Percentiles rank a stretch among this genome's conserved stretches.
Evolutionary conservation across 2,797 vertebrate genomes (phyloP).

Genomic region (Potorous gilbertii): DNA sequence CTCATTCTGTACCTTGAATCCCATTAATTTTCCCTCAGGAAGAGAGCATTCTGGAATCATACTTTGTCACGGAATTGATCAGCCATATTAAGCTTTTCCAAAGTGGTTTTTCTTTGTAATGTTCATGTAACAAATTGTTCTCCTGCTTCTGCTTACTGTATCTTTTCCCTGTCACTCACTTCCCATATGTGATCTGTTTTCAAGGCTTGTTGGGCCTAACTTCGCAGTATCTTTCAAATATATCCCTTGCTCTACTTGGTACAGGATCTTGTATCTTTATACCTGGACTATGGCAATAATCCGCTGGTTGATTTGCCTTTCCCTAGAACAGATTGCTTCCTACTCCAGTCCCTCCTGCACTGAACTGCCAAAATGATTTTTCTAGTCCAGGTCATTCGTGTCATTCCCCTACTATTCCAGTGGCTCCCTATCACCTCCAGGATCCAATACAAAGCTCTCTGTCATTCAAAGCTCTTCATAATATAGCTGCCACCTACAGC

Average conservation of each 20-base stretch:
- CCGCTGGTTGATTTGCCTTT: background rate
- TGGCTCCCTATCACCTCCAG: background rate
- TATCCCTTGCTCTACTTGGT: background rate
- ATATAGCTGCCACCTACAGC: background rate
- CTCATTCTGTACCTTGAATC: background rate
- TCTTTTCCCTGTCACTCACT: background rate
- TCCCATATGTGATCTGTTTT: background rate
- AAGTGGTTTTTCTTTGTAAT: background rate
- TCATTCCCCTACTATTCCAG: background rate
- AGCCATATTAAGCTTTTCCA: background rate
- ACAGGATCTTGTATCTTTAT: background rate
- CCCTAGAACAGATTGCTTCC: background rate
- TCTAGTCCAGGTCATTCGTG: background rate
- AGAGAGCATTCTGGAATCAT: background rate
- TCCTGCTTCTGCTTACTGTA: background rate
- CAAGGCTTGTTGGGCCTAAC: background rate
- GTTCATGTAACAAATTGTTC: background rate
- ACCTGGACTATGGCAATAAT: background rate
- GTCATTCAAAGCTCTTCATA: background rate
- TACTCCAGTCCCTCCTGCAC: background rate
- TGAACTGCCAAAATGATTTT: background rate
- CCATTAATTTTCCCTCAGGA: background rate
- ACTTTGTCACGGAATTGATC: background rate
- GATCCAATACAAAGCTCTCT: background rate
- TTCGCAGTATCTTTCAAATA: background rate